Percentiles rank a stretch among this genome's conserved stretches.
These are phyloP conservation scores for Anolis apletophallus DNA, from an alignment of 2,797 vertebrate species.

Conservation along the genomic window DNA sequence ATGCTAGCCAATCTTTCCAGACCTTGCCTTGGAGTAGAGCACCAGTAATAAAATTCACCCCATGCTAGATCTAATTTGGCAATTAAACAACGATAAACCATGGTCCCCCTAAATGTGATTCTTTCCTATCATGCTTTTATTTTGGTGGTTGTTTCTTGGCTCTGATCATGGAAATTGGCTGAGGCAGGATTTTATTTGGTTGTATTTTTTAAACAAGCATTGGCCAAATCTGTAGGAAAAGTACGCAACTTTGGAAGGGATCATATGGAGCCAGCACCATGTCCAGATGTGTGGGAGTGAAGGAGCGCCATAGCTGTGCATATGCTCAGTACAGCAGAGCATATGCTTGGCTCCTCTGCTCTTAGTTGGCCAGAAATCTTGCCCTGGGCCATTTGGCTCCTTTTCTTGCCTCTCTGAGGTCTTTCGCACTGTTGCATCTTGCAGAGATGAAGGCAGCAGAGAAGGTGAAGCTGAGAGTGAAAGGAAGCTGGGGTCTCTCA, in stretches of 20 bases:
- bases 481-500: background rate
- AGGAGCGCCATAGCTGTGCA: background rate
- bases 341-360: background rate
- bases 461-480: too few species aligned
- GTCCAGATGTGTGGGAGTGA: conserved; percentile 1
- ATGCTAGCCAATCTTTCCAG: too few species aligned
- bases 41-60: too few species aligned
- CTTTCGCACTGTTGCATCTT: background rate
- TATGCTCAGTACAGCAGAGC: background rate
- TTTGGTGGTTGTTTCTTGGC: background rate
- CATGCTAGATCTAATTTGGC: background rate
- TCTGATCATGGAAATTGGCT: background rate
- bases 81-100: background rate
- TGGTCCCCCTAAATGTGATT: background rate
- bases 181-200: background rate
- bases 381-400: background rate
- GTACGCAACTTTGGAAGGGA: background rate
- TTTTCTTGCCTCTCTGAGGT: background rate
- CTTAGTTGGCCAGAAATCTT: background rate
- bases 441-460: background rate
- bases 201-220: background rate
- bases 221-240: background rate
- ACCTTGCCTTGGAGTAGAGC: too few species aligned
- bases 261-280: background rate
- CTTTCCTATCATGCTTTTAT: background rate